Percentiles rank a stretch among this genome's conserved stretches.
These are phyloP conservation scores for Orthosia incerta DNA, from an alignment of 2,888 invertebrate species.

Conservation along the genomic window DNA sequence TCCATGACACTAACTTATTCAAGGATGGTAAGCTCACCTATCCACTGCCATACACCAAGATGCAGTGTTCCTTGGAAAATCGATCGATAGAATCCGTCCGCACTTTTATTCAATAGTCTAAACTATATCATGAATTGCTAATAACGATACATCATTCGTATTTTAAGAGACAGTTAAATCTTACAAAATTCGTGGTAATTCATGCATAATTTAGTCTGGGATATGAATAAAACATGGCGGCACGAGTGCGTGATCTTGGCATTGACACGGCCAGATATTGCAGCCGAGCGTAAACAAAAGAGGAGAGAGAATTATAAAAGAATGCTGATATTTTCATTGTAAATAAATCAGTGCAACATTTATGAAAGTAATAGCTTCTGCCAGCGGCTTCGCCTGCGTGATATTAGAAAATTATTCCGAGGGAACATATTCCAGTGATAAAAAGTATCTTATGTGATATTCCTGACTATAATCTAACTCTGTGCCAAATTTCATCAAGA, in stretches of 20 bases:
- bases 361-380: too few relatives aligned
- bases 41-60: neutral
- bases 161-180: neutral
- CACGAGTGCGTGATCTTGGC: constrained; percentile 57
- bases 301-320: constrained; percentile 13
- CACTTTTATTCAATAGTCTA: neutral
- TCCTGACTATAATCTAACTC: too few relatives aligned
- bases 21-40: constrained; percentile 1
- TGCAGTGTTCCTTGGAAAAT: constrained; percentile 4
- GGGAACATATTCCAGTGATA: too few relatives aligned
- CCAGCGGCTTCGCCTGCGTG: too few relatives aligned
- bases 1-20: neutral
- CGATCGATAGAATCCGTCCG: constrained; percentile 6
- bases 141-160: constrained; percentile 1
- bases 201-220: constrained; percentile 29
- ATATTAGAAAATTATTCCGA: too few relatives aligned
- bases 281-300: constrained; percentile 47
- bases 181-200: constrained; percentile 23
- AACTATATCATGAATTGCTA: neutral
- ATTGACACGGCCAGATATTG: constrained; percentile 54
- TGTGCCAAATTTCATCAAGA: too few relatives aligned
- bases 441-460: too few relatives aligned
- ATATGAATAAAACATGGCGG: constrained; percentile 53
- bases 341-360: too few relatives aligned
- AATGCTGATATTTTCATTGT: constrained; percentile 15